Percentiles rank a stretch among this genome's conserved stretches.
Evolutionary conservation across 2,888 invertebrate genomes (phyloP).

Genomic region (Sipunculus nudus): DNA sequence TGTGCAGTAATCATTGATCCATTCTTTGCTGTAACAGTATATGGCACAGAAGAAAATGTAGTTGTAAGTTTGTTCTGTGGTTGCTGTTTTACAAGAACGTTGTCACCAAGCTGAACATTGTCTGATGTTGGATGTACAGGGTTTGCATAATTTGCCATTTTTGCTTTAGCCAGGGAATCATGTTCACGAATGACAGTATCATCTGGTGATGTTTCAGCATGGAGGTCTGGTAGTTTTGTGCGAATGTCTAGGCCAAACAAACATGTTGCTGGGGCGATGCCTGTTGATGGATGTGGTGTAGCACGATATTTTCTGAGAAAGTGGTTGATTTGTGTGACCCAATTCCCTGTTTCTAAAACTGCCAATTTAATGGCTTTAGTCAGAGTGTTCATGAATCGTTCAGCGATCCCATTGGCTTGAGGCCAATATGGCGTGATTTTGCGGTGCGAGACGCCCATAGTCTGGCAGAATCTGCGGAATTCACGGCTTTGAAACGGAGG

Average conservation of each 20-base stretch:
- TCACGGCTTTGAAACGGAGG: constrained; percentile 32
- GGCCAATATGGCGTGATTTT: constrained; percentile 32
- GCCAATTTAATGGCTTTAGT: constrained; percentile 5
- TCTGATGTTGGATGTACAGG: too few relatives aligned
- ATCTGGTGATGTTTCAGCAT: too few relatives aligned
- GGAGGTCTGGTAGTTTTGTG: constrained; percentile 3
- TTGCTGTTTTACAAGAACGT: too few relatives aligned
- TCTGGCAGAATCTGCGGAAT: constrained; percentile 28
- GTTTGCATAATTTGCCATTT: too few relatives aligned
- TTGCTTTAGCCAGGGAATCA: too few relatives aligned
- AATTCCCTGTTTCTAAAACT: not conserved
- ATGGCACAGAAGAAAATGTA: too few relatives aligned
- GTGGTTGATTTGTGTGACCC: constrained; percentile 2
- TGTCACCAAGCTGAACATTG: too few relatives aligned
- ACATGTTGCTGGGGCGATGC: constrained; percentile 4
- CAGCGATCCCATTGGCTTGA: constrained; percentile 37
- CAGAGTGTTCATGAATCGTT: constrained; percentile 40
- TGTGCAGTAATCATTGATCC: too few relatives aligned
- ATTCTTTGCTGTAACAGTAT: too few relatives aligned
- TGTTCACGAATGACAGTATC: too few relatives aligned
- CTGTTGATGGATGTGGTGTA: constrained; percentile 11
- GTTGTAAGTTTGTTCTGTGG: too few relatives aligned
- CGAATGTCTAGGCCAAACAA: not conserved
- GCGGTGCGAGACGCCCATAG: constrained; percentile 31
- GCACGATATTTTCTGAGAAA: constrained; percentile 16